A percentile compares a stretch with the other conserved stretches of the same genome.
These are phyloP conservation scores for Pterocles orientalis DNA, from an alignment of 2,113 vertebrate genomes.

Conservation along the genomic window DNA sequence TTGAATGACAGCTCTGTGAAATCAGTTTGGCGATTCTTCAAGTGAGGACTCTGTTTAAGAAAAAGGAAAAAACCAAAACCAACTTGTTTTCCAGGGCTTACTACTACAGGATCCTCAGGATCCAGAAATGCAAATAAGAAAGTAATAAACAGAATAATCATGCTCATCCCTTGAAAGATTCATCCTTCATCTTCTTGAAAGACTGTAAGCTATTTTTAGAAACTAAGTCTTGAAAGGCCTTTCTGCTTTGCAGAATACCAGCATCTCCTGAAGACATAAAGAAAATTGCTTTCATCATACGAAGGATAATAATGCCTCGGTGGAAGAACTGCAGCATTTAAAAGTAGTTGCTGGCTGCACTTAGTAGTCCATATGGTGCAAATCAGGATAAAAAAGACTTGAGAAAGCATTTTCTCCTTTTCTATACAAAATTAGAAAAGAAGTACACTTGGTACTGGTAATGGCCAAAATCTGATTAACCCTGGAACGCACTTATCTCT, in stretches of 20 bases:
- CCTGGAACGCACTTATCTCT: neutral
- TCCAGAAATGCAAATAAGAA: slow-evolving; percentile 16
- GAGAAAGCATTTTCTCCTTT: slow-evolving; percentile 33
- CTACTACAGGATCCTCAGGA: neutral
- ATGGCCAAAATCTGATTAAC: slow-evolving; percentile 42
- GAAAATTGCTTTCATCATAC: slow-evolving; percentile 27
- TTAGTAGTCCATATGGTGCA: slow-evolving; percentile 31
- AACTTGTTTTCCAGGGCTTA: neutral
- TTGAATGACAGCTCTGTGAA: slow-evolving; percentile 18
- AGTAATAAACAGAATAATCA: slow-evolving; percentile 23
- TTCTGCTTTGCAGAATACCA: neutral
- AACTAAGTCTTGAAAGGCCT: neutral
- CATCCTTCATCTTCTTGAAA: slow-evolving; percentile 6
- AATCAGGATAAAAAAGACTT: slow-evolving; percentile 7
- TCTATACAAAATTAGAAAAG: neutral
- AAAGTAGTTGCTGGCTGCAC: slow-evolving; percentile 32
- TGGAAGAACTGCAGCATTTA: neutral
- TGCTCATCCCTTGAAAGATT: neutral
- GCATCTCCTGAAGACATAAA: slow-evolving; percentile 10
- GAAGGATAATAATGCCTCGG: neutral
- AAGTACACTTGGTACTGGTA: neutral
- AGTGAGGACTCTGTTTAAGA: neutral
- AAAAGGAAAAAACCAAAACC: neutral
- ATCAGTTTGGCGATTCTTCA: neutral
- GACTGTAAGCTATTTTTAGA: slow-evolving; percentile 21